These are phyloP conservation scores for Drosophila prolongata DNA, from an alignment of 2,888 invertebrate genomes.

Conservation along the genomic window DNA sequence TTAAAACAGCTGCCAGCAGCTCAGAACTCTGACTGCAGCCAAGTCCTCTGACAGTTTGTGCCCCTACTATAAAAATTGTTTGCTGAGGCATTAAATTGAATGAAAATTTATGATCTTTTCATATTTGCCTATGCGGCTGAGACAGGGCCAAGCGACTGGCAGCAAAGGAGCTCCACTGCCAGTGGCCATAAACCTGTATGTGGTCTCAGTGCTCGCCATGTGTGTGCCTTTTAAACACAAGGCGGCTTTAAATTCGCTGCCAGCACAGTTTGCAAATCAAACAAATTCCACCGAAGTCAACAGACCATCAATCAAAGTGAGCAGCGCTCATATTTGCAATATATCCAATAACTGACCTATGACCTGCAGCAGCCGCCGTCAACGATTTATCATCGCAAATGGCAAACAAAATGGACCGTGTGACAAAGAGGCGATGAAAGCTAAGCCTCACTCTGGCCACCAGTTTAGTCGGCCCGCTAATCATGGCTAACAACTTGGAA, in stretches of 20 bases:
- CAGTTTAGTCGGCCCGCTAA: conserved; percentile 62
- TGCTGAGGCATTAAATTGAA: conserved; percentile 85
- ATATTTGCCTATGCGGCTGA: conserved; percentile 77
- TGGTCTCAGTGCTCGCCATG: conserved; percentile 15
- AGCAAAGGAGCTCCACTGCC: conserved; percentile 53
- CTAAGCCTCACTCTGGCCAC: conserved; percentile 39
- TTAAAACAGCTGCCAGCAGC: conserved; percentile 60
- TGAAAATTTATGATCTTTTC: conserved; percentile 84
- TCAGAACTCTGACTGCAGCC: conserved; percentile 32
- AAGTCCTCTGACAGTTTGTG: conserved; percentile 60
- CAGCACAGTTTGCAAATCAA: conserved; percentile 53
- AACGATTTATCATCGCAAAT: conserved; percentile 67
- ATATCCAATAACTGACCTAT: conserved; percentile 72
- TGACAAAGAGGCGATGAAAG: conserved; percentile 31
- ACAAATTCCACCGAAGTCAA: conserved; percentile 59
- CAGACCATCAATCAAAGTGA: conserved; percentile 67
- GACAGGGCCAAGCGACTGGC: conserved; percentile 29
- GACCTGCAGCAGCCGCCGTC: conserved; percentile 30
- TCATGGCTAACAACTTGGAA: conserved; percentile 53
- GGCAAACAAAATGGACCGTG: conserved; percentile 66
- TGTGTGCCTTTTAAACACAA: conserved; percentile 26
- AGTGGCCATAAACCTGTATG: conserved; percentile 44
- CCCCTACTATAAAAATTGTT: conserved; percentile 81
- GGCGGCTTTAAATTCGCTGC: conserved; percentile 56
- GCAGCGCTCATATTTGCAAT: conserved; percentile 46